Percentiles rank a stretch among this genome's conserved stretches.
Evolutionary conservation across 1,140 invertebrate species (phyloP).

Genomic region (Lanistes nyassanus): DNA sequence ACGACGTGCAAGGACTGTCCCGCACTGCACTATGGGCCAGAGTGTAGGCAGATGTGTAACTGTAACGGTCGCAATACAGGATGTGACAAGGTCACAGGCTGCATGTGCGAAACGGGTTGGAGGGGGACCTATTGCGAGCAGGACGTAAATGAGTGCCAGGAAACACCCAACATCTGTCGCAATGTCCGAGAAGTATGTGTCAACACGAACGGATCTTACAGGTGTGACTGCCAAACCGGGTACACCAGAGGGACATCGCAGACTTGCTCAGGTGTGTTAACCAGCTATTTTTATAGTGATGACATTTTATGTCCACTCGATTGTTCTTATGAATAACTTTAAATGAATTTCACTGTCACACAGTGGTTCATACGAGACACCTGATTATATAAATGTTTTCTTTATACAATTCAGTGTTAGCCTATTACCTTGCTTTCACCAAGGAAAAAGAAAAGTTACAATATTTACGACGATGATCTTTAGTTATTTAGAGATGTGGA

Average conservation of each 20-base stretch:
- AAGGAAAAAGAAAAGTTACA: no score
- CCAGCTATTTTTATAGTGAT: no score
- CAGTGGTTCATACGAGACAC: no score
- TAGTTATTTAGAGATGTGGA: no score
- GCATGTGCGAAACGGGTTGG: slow-evolving; percentile 34
- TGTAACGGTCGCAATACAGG: slow-evolving; percentile 5
- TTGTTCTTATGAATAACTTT: no score
- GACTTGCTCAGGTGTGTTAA: slow-evolving; percentile 5
- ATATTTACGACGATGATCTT: no score
- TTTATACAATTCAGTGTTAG: no score
- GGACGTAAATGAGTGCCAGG: slow-evolving; percentile 20
- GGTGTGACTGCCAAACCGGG: slow-evolving; percentile 13
- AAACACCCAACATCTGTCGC: neutral
- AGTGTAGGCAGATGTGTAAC: slow-evolving; percentile 15
- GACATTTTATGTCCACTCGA: no score
- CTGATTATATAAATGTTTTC: no score
- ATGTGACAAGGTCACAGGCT: slow-evolving; percentile 23
- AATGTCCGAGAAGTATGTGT: slow-evolving; percentile 7
- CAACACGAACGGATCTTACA: slow-evolving; percentile 16
- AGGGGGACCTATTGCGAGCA: slow-evolving; percentile 24
- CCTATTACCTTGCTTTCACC: no score
- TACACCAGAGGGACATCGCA: neutral
- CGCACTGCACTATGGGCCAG: slow-evolving; percentile 14
- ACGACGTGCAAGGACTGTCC: slow-evolving; percentile 14
- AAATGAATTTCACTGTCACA: no score